phyloP scores from a whole-genome alignment of 2,113 vertebrate genomes.

The Thinocorus orbignyianus region DNA sequence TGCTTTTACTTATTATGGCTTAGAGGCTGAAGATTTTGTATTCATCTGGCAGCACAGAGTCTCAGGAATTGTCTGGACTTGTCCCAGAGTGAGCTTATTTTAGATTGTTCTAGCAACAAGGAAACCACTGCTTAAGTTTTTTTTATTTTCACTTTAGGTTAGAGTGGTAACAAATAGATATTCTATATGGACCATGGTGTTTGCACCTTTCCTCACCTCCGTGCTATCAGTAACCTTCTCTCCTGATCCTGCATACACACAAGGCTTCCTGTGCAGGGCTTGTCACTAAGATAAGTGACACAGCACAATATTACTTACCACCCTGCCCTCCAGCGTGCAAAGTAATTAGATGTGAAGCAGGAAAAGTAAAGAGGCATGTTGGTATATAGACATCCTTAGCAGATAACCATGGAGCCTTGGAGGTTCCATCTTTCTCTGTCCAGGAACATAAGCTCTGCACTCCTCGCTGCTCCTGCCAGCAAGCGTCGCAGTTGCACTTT shows the following conservation, averaged over 20 bases:
- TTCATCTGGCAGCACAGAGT: not conserved
- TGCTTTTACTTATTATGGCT: not conserved
- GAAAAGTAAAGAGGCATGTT: not conserved
- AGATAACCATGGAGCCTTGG: not conserved
- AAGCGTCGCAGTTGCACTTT: not conserved
- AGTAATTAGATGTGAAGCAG: not conserved
- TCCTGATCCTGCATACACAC: not conserved
- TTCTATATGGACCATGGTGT: not conserved
- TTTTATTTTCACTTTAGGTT: not conserved
- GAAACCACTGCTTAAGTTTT: not conserved
- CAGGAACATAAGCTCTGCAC: not conserved
- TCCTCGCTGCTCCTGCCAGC: not conserved
- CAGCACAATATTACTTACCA: not conserved
- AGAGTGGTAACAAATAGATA: not conserved
- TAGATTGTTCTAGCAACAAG: not conserved
- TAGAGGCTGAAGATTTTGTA: not conserved
- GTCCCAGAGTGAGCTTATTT: not conserved
- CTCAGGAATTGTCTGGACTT: not conserved
- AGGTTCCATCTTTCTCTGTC: not conserved
- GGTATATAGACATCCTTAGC: not conserved
- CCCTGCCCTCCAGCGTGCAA: fast-evolving
- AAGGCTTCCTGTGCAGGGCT: not conserved
- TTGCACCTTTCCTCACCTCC: not conserved
- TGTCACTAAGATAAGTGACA: not conserved
- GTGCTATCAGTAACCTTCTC: not conserved